Evolutionary conservation across 2,113 vertebrate genomes (phyloP), one percentile per base, ranked within the genome.

Genomic region (Ictalurus furcatus): DNA sequence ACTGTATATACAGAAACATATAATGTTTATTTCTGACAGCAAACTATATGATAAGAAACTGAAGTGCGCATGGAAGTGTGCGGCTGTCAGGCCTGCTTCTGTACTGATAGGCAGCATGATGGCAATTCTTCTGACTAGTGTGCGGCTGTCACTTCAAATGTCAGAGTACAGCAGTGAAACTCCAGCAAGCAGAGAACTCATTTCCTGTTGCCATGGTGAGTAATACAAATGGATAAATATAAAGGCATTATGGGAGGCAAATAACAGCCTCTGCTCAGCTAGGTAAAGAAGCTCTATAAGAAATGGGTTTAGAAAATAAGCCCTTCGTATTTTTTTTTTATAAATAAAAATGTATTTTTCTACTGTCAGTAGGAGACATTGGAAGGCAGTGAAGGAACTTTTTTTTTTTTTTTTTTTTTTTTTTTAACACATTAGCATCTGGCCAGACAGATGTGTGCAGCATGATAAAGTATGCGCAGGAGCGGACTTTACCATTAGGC

Each of bases 171-270:
- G 88, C 59, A 48, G 80, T 80, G 85, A 87, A 87, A 52, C 86
- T 90, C 74, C 63, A 85, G 83, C 80, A 71, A 71, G 28, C 71
- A 79, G 21, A 67, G 86, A 88, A 89, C 71, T 89, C 88, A 89
- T 91, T 89, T 87, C 81, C 90, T 84, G 87, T 89, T 80, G 61
- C 88, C 74, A 91, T 48, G 61, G 80, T 87, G 85, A 89, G 80
- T 74, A 87, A 91, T 85, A 87, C 40, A 91, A 87, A 84, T 71
- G 34, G 87, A 89, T 79, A 83, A 84, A 81, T 89, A 83, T 59
- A 79, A 87, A 87, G 61, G 76, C 73, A 87, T 89, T 85, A 87
- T 23, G 37, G 80, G n/a, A 73, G 63, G 86, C 28, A 67, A 87
- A 89, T 84, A 87, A 80, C 48, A 19, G 85, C 59, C 59, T 67